Percentiles rank a stretch among this genome's conserved stretches.
These are phyloP conservation scores for Actinia tenebrosa DNA, from an alignment of 64 coral and sea anemone species.

Conservation along the genomic window DNA sequence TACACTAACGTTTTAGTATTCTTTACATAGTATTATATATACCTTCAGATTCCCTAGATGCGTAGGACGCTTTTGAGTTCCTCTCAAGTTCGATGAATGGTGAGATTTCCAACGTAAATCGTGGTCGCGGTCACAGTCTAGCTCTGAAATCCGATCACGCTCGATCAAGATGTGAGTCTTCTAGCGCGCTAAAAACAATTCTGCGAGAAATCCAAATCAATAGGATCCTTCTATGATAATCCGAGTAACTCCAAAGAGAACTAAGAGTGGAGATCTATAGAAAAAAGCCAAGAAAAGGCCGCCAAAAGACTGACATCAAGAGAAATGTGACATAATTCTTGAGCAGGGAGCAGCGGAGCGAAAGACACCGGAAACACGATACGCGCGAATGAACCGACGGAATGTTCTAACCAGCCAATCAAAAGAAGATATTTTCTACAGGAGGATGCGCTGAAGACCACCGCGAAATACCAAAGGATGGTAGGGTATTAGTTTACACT, in stretches of 20 bases:
- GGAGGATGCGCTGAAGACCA: neutral
- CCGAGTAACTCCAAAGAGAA: neutral
- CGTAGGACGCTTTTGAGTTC: neutral
- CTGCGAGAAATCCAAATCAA: neutral
- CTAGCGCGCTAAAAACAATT: constrained; percentile 9
- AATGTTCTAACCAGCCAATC: constrained; percentile 45
- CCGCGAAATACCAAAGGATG: constrained; percentile 7
- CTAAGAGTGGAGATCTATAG: neutral
- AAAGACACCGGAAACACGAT: constrained; percentile 51
- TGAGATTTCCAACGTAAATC: neutral
- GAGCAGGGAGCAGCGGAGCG: neutral
- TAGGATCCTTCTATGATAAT: neutral
- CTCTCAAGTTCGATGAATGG: neutral
- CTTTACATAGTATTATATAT: neutral
- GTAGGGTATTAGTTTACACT: neutral
- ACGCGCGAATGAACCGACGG: constrained; percentile 29
- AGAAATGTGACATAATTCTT: constrained; percentile 15
- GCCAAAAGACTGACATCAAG: neutral
- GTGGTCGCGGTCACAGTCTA: neutral
- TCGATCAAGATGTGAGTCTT: constrained; percentile 16
- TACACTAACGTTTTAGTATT: neutral
- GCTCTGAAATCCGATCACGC: constrained; percentile 7
- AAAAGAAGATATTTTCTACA: neutral
- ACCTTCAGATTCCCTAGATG: neutral
- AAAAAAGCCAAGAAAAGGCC: neutral